Evolutionary conservation across 1,140 invertebrate genomes (phyloP).

Genomic region (Drosophila truncata): DNA sequence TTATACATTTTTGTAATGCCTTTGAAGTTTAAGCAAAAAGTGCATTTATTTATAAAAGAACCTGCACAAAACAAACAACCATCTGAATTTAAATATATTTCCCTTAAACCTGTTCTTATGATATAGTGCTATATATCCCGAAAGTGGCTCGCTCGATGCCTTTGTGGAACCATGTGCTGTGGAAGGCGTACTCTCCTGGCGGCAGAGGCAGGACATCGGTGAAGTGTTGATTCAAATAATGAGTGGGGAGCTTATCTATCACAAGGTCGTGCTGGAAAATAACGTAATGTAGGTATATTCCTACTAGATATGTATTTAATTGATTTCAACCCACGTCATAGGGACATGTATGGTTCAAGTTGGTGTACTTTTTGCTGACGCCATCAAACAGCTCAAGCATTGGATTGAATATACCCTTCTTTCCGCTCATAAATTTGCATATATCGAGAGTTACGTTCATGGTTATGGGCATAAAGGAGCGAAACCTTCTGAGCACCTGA

Average conservation of each 20-base stretch:
- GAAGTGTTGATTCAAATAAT: constrained; percentile 13
- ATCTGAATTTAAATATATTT: background rate
- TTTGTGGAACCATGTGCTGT: constrained; percentile 14
- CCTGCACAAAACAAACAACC: background rate
- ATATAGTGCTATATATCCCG: constrained; percentile 11
- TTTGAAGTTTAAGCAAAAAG: too few relatives aligned
- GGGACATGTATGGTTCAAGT: constrained; percentile 23
- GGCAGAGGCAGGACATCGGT: constrained; percentile 25
- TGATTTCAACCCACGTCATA: constrained; percentile 6
- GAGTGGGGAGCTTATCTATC: constrained; percentile 15
- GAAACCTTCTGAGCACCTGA: constrained; percentile 16
- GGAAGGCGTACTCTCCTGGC: constrained; percentile 16
- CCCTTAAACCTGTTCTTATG: too few relatives aligned
- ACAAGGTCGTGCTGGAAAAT: constrained; percentile 18
- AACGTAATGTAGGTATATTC: too few relatives aligned
- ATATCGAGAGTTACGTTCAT: constrained; percentile 24
- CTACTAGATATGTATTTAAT: too few relatives aligned
- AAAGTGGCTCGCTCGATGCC: constrained; percentile 3
- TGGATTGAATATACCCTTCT: constrained; percentile 1
- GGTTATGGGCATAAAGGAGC: constrained; percentile 12
- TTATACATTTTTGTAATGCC: too few relatives aligned
- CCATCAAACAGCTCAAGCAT: constrained; percentile 3
- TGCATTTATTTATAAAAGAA: background rate
- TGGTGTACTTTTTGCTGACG: constrained; percentile 1
- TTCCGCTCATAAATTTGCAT: constrained; percentile 5